These are phyloP conservation scores for Hippocampus kuda DNA, from an alignment of 2,797 vertebrate species.

Conservation along the genomic window DNA sequence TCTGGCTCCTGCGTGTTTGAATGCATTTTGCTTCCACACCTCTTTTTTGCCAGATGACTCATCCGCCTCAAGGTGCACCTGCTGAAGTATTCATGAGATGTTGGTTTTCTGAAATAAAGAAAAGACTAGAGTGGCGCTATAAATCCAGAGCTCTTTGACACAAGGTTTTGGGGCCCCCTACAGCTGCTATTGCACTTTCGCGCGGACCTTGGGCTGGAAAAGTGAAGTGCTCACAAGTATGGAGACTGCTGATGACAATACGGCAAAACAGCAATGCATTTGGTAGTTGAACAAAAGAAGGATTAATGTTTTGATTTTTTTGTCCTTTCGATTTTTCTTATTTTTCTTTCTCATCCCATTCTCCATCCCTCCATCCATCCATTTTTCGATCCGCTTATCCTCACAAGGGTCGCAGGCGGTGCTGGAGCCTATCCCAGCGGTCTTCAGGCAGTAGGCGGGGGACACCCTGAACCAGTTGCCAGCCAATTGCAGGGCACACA, in stretches of 20 bases:
- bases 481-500: too few relatives aligned
- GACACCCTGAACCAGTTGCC: too few relatives aligned
- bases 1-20: constrained; percentile 39
- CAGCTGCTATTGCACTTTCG: neutral
- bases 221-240: neutral
- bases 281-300: neutral
- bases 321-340: too few relatives aligned
- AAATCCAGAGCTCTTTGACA: constrained; percentile 16
- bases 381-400: too few relatives aligned
- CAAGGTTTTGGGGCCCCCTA: neutral
- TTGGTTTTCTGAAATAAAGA: constrained; percentile 45
- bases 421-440: too few relatives aligned
- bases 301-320: neutral
- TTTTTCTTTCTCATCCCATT: too few relatives aligned
- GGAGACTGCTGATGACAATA: neutral
- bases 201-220: neutral
- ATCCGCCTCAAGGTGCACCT: constrained; percentile 42
- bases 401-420: too few relatives aligned
- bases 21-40: constrained; percentile 39
- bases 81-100: constrained; percentile 58
- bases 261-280: neutral
- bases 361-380: too few relatives aligned
- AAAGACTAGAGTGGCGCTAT: constrained; percentile 20
- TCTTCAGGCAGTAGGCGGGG: too few relatives aligned
- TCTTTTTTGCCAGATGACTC: constrained; percentile 32